These are phyloP conservation scores for Scopus umbretta DNA, from an alignment of 2,113 vertebrate genomes.

Conservation along the genomic window DNA sequence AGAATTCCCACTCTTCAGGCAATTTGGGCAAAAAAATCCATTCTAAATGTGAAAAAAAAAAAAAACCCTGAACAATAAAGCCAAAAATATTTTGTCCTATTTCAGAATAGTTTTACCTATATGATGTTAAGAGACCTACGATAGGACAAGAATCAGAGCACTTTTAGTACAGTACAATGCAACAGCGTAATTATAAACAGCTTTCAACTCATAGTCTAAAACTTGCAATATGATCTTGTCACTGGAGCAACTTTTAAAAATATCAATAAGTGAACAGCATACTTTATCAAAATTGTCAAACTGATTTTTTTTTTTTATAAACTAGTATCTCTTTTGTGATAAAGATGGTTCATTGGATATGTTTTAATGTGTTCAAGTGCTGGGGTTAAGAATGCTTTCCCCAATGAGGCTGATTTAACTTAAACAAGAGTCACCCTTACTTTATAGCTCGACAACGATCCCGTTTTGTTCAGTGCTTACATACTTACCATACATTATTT, in stretches of 20 bases:
- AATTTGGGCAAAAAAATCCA: background rate
- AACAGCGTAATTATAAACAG: background rate
- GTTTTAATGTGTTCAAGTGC: background rate
- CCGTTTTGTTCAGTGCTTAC: background rate
- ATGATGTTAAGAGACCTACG: background rate
- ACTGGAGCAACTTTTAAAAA: background rate
- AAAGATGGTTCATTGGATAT: background rate
- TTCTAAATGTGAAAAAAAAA: background rate
- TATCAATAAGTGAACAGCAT: background rate
- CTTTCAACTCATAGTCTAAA: background rate
- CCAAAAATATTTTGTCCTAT: background rate
- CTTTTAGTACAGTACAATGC: background rate
- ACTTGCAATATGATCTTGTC: background rate
- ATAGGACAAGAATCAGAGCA: background rate
- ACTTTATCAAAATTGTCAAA: background rate
- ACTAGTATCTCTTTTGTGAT: background rate
- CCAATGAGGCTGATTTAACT: background rate
- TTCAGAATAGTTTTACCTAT: background rate
- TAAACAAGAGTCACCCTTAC: background rate
- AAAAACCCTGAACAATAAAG: background rate
- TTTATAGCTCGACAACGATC: fast-evolving
- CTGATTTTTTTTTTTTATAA: too few species aligned
- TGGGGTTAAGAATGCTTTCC: background rate
- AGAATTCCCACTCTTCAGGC: background rate
- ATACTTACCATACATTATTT: background rate